phyloP scores from a whole-genome alignment of 1,140 invertebrate genomes.

The Eueides isabella region DNA sequence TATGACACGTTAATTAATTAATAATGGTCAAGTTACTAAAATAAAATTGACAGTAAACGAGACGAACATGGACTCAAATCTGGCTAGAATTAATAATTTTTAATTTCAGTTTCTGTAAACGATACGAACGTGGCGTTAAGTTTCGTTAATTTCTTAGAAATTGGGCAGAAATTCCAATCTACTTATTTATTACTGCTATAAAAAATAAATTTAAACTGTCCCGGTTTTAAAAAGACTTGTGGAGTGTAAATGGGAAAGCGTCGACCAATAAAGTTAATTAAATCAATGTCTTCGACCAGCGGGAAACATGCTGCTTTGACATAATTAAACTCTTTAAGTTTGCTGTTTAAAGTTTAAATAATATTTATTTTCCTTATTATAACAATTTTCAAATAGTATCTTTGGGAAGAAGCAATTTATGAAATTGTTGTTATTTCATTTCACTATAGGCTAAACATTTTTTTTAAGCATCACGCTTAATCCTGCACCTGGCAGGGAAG shows the following conservation, averaged over 20 bases:
- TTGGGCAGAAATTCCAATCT: too few species aligned
- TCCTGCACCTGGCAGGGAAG: too few species aligned
- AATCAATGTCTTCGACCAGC: constrained; percentile 26
- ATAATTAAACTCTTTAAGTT: constrained; percentile 2
- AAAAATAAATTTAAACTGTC: background rate
- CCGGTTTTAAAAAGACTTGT: background rate
- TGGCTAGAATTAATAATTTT: too few species aligned
- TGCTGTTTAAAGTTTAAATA: background rate
- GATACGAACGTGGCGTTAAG: too few species aligned
- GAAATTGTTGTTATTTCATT: too few species aligned
- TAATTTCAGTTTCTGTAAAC: too few species aligned
- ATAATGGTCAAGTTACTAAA: background rate
- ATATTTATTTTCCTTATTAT: background rate
- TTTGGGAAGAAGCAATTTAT: background rate
- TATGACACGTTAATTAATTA: background rate
- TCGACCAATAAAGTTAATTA: constrained; percentile 41
- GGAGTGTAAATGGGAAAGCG: constrained; percentile 2
- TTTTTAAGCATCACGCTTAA: too few species aligned
- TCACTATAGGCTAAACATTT: too few species aligned
- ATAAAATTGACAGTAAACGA: too few species aligned
- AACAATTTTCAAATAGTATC: background rate
- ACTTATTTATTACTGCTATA: background rate
- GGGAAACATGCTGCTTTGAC: constrained; percentile 21
- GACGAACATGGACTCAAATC: too few species aligned
- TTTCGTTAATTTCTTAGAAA: too few species aligned